Evolutionary conservation across 2,888 invertebrate genomes (phyloP).

Genomic region (Lepidocyrtinus sp.): DNA sequence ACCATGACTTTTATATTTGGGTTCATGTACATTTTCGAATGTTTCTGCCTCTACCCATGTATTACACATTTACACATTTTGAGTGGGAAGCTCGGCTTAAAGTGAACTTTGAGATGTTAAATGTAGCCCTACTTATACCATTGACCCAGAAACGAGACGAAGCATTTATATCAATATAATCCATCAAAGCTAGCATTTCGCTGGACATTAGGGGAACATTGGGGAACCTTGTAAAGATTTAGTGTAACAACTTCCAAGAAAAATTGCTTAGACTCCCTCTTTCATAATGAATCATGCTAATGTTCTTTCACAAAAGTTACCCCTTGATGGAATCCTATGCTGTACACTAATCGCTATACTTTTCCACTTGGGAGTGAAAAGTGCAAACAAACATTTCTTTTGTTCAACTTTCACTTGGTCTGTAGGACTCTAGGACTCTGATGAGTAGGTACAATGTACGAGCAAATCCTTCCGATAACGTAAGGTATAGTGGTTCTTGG

Average conservation of each 20-base stretch:
- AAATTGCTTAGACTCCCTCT: conserved; percentile 4
- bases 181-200: not conserved
- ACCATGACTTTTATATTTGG: not conserved
- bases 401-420: not conserved
- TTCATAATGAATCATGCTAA: conserved; percentile 17
- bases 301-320: not conserved
- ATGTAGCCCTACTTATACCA: conserved; percentile 50
- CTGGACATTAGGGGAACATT: not conserved
- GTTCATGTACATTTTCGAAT: no score
- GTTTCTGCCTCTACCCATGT: no score
- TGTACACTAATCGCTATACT: not conserved
- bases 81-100: no score
- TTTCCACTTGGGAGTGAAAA: not conserved
- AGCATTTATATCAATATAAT: conserved; percentile 20
- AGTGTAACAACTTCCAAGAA: not conserved
- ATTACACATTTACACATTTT: no score
- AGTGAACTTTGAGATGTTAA: not conserved
- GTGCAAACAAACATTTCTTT: conserved; percentile 2
- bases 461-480: no score
- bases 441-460: no score
- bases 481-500: no score
- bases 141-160: conserved; percentile 48
- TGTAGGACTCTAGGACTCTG: not conserved
- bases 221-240: not conserved
- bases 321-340: not conserved